A percentile compares a stretch with the other conserved stretches of the same genome.
phyloP scores from a whole-genome alignment of 2,113 vertebrate genomes.

The Pipra filicauda region DNA sequence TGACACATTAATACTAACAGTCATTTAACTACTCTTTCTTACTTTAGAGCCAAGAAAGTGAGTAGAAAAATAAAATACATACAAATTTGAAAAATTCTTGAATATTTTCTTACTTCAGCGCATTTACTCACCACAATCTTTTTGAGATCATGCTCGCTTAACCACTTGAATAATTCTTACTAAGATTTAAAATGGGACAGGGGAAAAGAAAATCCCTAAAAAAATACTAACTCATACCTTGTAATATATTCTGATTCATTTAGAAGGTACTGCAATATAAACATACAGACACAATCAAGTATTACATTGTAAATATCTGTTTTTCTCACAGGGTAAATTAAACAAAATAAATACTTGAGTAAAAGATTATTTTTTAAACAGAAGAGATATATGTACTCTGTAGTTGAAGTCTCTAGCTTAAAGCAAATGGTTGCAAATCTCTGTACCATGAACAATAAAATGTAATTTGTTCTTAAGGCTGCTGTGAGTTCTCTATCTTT shows the following conservation, averaged over 20 bases:
- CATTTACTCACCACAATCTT: not conserved
- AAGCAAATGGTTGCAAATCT: not conserved
- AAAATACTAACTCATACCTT: not conserved
- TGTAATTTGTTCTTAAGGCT: not conserved
- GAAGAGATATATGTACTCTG: not conserved
- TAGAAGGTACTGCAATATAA: not conserved
- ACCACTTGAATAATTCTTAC: not conserved
- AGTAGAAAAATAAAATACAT: not conserved
- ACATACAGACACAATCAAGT: not conserved
- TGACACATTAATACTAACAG: not conserved
- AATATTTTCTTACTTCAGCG: slow-evolving; percentile 15
- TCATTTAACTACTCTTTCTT: slow-evolving; percentile 20
- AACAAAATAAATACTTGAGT: not conserved
- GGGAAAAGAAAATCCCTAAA: not conserved
- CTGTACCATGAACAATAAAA: not conserved
- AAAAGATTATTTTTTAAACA: not conserved
- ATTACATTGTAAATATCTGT: not conserved
- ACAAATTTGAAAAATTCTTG: slow-evolving; percentile 12
- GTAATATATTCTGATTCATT: not conserved
- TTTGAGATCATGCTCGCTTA: not conserved
- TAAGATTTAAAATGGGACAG: not conserved
- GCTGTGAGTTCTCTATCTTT: not conserved
- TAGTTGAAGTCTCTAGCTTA: not conserved
- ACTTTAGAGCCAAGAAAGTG: slow-evolving; percentile 48
- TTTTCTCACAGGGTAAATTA: not conserved